These are phyloP conservation scores for Sylvilagus floridanus DNA, from an alignment of 2,797 vertebrate species.

Conservation along the genomic window DNA sequence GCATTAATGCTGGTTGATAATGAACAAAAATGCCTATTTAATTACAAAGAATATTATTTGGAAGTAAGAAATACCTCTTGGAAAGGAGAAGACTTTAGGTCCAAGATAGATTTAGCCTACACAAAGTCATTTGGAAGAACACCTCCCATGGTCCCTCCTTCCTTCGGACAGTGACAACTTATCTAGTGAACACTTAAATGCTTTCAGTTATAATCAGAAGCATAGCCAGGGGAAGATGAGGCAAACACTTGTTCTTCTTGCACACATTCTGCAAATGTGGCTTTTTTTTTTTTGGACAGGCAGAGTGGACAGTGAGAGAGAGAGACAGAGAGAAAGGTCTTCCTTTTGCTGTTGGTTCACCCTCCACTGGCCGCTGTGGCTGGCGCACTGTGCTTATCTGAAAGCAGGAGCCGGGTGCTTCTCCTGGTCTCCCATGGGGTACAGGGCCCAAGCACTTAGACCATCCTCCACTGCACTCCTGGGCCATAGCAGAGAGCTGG, in stretches of 20 bases:
- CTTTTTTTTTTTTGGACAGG: background rate
- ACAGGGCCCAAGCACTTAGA: too few species aligned
- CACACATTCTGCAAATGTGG: background rate
- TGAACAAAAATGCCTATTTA: background rate
- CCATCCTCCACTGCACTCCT: too few species aligned
- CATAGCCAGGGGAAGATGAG: background rate
- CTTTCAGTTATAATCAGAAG: background rate
- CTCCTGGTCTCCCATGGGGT: too few species aligned
- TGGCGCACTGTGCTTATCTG: too few species aligned
- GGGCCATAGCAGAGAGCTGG: too few species aligned
- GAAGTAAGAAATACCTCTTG: conserved; percentile 36
- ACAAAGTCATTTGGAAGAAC: conserved; percentile 3
- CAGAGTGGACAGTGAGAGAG: too few species aligned
- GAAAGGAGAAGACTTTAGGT: background rate
- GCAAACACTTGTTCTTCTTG: background rate
- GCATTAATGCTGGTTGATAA: background rate
- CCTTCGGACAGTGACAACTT: background rate
- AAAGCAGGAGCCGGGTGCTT: too few species aligned
- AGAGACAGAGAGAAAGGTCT: too few species aligned
- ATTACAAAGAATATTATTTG: background rate
- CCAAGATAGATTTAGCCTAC: background rate
- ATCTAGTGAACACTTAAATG: conserved; percentile 22
- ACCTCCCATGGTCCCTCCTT: background rate
- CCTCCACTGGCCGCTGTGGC: too few species aligned
- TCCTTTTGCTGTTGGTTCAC: too few species aligned